phyloP scores from a whole-genome alignment of 2,888 invertebrate species.

The Campoletis raptor region DNA sequence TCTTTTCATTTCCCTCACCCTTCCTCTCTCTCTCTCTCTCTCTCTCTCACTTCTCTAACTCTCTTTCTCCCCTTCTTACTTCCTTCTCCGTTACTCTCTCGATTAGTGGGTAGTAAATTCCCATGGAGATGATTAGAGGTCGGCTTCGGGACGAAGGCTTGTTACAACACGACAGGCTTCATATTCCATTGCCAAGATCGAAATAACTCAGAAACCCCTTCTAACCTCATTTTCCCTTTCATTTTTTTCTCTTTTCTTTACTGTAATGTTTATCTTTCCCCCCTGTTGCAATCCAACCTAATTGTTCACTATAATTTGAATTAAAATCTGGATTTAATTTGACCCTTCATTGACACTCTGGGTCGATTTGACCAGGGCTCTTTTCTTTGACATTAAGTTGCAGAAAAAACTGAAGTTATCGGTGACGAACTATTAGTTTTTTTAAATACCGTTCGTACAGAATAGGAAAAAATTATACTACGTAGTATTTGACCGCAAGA shows the following conservation, averaged over 20 bases:
- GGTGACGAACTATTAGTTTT: background rate
- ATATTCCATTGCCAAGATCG: conserved; percentile 76
- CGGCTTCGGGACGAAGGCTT: conserved; percentile 75
- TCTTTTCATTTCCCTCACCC: conserved; percentile 22
- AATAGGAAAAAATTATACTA: background rate
- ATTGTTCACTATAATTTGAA: background rate
- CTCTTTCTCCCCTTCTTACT: background rate
- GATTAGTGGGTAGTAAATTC: conserved; percentile 77
- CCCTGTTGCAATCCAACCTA: background rate
- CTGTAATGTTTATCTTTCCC: background rate
- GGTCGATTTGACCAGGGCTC: no score
- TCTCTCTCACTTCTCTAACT: conserved; percentile 22
- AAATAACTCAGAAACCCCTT: conserved; percentile 71
- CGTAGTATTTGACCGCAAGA: background rate
- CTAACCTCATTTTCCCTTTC: conserved; percentile 37
- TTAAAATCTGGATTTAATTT: background rate
- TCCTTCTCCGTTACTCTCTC: conserved; percentile 35
- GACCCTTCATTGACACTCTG: no score
- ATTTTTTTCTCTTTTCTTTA: conserved; percentile 8
- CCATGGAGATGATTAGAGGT: conserved; percentile 80
- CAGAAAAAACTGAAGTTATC: background rate
- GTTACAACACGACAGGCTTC: conserved; percentile 77
- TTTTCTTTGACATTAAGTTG: no score
- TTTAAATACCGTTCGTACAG: background rate
- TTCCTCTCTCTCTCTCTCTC: conserved; percentile 7